Evolutionary conservation across 2,113 vertebrate genomes (phyloP).

Genomic region (Apeltes quadracus): DNA sequence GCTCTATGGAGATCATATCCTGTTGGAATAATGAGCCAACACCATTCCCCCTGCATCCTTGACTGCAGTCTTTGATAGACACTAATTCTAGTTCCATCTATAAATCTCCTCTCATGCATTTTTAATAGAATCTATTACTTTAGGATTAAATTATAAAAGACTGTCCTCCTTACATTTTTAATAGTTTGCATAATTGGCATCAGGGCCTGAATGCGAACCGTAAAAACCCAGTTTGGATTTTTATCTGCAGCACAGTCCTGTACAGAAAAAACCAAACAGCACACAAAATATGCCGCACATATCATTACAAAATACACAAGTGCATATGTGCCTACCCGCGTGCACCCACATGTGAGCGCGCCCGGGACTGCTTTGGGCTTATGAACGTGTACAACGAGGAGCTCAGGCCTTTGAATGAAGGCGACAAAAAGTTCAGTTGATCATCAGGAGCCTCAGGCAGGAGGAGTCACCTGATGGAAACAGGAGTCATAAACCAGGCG

Average conservation of each 20-base stretch:
- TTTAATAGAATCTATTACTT: slow-evolving; percentile 88
- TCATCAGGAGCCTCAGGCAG: slow-evolving; percentile 46
- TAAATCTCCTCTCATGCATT: slow-evolving; percentile 84
- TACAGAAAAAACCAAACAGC: slow-evolving; percentile 54
- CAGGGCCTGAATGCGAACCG: slow-evolving; percentile 75
- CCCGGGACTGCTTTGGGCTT: slow-evolving; percentile 47
- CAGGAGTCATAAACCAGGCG: slow-evolving; percentile 55
- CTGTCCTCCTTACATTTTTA: slow-evolving; percentile 84
- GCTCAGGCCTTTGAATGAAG: slow-evolving; percentile 43
- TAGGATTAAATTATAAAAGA: slow-evolving; percentile 88
- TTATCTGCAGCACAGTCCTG: slow-evolving; percentile 62
- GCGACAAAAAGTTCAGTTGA: slow-evolving; percentile 62
- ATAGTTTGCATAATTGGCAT: slow-evolving; percentile 86
- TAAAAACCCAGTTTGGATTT: slow-evolving; percentile 79
- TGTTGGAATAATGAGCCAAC: slow-evolving; percentile 83
- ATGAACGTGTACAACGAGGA: slow-evolving; percentile 33
- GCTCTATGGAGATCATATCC: slow-evolving; percentile 76
- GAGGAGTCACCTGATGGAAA: slow-evolving; percentile 61
- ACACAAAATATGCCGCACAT: slow-evolving; percentile 35
- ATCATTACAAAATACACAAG: slow-evolving; percentile 22
- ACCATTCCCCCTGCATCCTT: slow-evolving; percentile 76
- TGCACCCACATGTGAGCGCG: slow-evolving; percentile 2
- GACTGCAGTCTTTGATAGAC: slow-evolving; percentile 82
- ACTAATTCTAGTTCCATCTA: slow-evolving; percentile 85
- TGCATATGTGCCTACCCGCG: slow-evolving; percentile 14